A percentile compares a stretch with the other conserved stretches of the same genome.
phyloP scores from a whole-genome alignment of 2,797 vertebrate genomes.

The Anisognathus igniventris region DNA sequence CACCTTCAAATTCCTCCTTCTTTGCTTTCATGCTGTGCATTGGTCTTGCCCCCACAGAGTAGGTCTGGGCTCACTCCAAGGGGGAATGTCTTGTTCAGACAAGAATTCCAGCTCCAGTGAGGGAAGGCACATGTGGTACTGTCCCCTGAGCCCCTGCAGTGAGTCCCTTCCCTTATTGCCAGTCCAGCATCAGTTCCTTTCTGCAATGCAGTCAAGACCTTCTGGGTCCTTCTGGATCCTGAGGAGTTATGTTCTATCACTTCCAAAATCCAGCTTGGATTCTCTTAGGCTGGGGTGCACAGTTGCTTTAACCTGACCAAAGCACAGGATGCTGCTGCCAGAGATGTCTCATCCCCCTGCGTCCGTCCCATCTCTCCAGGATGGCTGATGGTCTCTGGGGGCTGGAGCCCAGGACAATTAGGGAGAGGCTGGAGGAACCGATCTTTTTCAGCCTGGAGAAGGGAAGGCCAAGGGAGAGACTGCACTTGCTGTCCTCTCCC shows the following conservation, averaged over 20 bases:
- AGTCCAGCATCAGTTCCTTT: neutral
- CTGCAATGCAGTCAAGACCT: neutral
- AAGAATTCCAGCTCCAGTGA: neutral
- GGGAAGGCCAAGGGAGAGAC: neutral
- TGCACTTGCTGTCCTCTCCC: neutral
- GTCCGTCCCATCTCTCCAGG: neutral
- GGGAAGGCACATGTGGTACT: rapidly evolving
- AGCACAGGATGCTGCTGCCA: neutral
- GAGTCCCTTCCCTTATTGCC: neutral
- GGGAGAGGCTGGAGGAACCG: neutral
- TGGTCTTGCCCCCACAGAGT: neutral
- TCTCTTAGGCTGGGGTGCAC: neutral
- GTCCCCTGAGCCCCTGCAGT: neutral
- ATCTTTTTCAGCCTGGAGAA: neutral
- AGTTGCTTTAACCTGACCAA: neutral
- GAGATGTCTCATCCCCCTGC: neutral
- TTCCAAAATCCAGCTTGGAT: neutral
- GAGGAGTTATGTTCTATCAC: neutral
- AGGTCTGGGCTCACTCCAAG: neutral
- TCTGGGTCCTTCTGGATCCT: rapidly evolving
- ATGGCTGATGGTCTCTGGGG: neutral
- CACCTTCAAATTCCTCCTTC: neutral
- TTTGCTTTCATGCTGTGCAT: neutral
- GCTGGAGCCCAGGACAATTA: neutral
- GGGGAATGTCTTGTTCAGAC: rapidly evolving